These are phyloP conservation scores for Dermochelys coriacea DNA, from an alignment of 2,797 vertebrate species.

Conservation along the genomic window DNA sequence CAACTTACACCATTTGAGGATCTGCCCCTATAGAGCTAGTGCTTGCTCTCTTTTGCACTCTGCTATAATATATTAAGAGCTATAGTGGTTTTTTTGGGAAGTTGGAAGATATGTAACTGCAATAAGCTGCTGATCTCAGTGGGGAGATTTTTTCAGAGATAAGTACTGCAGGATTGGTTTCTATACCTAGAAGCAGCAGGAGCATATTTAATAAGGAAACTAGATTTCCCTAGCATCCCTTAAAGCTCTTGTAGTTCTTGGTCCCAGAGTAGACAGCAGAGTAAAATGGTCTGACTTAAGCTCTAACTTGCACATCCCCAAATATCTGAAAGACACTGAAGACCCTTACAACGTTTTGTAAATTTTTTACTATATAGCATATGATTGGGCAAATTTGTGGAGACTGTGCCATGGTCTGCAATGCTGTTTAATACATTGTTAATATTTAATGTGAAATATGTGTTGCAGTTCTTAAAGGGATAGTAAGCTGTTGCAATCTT, in stretches of 20 bases:
- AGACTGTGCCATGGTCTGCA: background rate
- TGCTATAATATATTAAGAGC: background rate
- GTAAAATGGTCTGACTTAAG: background rate
- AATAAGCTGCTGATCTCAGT: fast-evolving
- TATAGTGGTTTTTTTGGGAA: background rate
- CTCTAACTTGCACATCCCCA: background rate
- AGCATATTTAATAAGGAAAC: background rate
- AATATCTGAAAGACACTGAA: background rate
- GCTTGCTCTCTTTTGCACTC: slow-evolving; percentile 29
- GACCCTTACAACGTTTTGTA: background rate
- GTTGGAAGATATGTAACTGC: background rate
- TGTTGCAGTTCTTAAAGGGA: background rate
- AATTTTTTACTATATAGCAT: slow-evolving; percentile 41
- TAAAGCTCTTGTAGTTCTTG: background rate
- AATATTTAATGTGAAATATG: background rate
- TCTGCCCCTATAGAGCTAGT: slow-evolving; percentile 45
- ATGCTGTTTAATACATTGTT: background rate
- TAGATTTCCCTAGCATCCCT: fast-evolving
- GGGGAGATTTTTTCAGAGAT: background rate
- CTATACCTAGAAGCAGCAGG: background rate
- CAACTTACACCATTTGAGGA: slow-evolving; percentile 56
- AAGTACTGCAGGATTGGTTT: background rate
- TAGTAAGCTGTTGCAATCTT: background rate
- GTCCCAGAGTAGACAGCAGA: fast-evolving
- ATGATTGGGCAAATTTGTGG: slow-evolving; percentile 40